Evolutionary conservation across 37 sponge, comb jelly and placozoan species (phyloP).

Genomic region (Halisarca cf. caerulea): DNA sequence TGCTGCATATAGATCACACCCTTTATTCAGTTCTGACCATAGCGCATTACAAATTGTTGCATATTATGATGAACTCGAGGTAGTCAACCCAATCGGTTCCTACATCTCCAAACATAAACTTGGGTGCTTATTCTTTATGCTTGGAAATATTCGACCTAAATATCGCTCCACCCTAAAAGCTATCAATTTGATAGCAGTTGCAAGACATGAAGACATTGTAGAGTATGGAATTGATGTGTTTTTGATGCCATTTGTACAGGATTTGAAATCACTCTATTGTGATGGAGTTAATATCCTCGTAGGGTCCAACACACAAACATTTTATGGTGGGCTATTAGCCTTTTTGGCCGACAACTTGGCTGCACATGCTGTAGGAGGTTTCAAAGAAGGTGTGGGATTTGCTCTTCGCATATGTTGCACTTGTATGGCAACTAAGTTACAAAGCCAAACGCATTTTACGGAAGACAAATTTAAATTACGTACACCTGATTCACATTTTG

Average conservation of each 20-base stretch:
- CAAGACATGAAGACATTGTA: slow-evolving; percentile 30
- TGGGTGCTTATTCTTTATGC: slow-evolving; percentile 44
- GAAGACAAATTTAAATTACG: slow-evolving; percentile 26
- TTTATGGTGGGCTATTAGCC: slow-evolving; percentile 41
- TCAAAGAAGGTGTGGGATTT: slow-evolving; percentile 50
- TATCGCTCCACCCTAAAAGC: slow-evolving; percentile 39
- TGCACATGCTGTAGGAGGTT: slow-evolving; percentile 55
- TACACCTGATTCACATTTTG: slow-evolving; percentile 15
- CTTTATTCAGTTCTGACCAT: slow-evolving; percentile 38
- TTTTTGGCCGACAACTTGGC: slow-evolving; percentile 61
- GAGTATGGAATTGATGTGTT: slow-evolving; percentile 40
- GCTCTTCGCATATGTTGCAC: slow-evolving; percentile 46
- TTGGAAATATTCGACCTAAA: slow-evolving; percentile 40
- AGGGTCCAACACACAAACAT: not conserved
- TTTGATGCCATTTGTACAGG: slow-evolving; percentile 37
- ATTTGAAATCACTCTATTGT: slow-evolving; percentile 28
- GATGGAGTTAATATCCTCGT: slow-evolving; percentile 37
- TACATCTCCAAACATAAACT: slow-evolving; percentile 44
- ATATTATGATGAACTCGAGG: slow-evolving; percentile 61
- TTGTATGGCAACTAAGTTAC: slow-evolving; percentile 40
- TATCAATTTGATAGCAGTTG: slow-evolving; percentile 42
- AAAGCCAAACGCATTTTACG: not conserved
- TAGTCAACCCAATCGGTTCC: slow-evolving; percentile 54
- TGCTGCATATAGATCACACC: slow-evolving; percentile 19
- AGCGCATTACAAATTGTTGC: slow-evolving; percentile 57